phyloP scores from a whole-genome alignment of 2,797 vertebrate species.

The Myiotriccus ornatus region DNA sequence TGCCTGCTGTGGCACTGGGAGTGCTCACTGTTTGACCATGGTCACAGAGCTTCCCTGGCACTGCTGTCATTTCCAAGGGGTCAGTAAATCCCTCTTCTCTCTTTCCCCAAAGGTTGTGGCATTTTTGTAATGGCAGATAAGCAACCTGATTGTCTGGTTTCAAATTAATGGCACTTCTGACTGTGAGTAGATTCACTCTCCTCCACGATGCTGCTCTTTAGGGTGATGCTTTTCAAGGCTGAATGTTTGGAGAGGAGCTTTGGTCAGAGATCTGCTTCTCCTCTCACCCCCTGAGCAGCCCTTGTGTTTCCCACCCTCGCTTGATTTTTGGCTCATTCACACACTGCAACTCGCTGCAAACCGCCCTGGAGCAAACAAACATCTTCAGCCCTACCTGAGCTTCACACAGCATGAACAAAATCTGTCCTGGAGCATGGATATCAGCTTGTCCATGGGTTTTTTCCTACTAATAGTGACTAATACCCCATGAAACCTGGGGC shows the following conservation, averaged over 20 bases:
- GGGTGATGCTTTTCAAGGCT: not conserved
- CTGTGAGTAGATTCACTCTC: not conserved
- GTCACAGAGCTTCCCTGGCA: not conserved
- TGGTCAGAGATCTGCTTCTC: not conserved
- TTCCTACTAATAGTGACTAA: not conserved
- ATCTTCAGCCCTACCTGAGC: not conserved
- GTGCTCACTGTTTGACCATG: fast-evolving
- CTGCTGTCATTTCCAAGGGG: not conserved
- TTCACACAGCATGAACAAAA: fast-evolving
- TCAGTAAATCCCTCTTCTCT: not conserved
- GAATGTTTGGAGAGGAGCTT: not conserved
- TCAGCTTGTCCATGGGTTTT: fast-evolving
- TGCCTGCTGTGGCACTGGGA: not conserved
- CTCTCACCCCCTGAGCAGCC: not conserved
- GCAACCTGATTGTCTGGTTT: not conserved
- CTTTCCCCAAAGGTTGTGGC: not conserved
- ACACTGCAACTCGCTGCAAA: not conserved
- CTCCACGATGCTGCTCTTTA: not conserved
- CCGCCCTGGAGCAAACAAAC: too few relatives aligned
- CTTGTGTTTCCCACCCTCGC: fast-evolving
- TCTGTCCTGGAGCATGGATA: not conserved
- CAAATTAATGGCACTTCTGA: too few relatives aligned
- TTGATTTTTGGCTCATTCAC: not conserved
- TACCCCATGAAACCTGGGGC: not conserved
- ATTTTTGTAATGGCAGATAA: not conserved